Conservation (phyloP, 1,140 invertebrate genomes). For the Papilio xuthus region DNA sequence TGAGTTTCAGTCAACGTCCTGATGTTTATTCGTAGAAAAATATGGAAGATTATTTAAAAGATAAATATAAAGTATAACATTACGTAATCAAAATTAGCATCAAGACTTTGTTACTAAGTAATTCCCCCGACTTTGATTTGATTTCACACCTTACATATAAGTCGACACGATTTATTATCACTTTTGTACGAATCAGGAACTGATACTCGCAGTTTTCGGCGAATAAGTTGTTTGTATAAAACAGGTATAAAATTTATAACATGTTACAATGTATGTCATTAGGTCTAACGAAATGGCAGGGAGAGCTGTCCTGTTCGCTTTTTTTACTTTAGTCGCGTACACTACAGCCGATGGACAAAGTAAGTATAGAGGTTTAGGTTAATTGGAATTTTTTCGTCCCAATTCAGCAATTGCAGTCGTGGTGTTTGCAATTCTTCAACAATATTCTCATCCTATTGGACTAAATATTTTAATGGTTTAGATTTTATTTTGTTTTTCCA, state of each 20-base stretch:
- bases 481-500: too few relatives aligned
- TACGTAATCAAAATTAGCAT: conserved; percentile 21
- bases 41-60: neutral
- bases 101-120: conserved; percentile 21
- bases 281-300: conserved; percentile 46
- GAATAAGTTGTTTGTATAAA: conserved; percentile 48
- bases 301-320: conserved; percentile 50
- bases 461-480: neutral
- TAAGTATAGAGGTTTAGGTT: conserved; percentile 49
- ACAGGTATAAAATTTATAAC: conserved; percentile 61
- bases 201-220: conserved; percentile 48
- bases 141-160: conserved; percentile 46
- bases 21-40: neutral
- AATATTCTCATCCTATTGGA: neutral
- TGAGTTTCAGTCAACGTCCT: too few relatives aligned
- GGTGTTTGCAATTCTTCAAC: too few relatives aligned
- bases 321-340: conserved; percentile 41
- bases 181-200: conserved; percentile 41
- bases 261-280: conserved; percentile 42
- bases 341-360: conserved; percentile 45
- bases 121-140: conserved; percentile 11
- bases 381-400: neutral
- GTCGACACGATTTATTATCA: conserved; percentile 54
- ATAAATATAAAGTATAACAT: neutral
- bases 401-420: too few relatives aligned